phyloP scores from a whole-genome alignment of 1,140 invertebrate genomes.

The Tetragonula clypearis region DNA sequence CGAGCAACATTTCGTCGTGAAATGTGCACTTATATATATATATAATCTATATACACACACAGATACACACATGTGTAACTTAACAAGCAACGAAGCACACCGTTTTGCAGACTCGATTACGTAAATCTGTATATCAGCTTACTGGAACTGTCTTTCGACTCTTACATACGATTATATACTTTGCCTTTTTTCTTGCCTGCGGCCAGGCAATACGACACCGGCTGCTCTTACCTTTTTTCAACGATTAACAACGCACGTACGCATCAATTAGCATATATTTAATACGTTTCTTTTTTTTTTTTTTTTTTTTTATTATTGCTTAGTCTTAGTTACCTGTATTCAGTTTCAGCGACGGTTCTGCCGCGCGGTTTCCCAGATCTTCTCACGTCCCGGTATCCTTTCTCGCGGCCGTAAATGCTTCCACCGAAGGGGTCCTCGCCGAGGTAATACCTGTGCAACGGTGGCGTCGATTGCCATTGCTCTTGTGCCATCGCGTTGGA shows the following conservation, averaged over 20 bases:
- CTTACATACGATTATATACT: background rate
- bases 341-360: conserved; percentile 63
- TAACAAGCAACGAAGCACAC: conserved; percentile 46
- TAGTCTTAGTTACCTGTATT: conserved; percentile 74
- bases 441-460: conserved; percentile 89
- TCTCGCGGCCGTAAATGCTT: conserved; percentile 90
- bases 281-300: background rate
- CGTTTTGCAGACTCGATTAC: conserved; percentile 13
- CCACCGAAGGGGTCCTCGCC: conserved; percentile 92
- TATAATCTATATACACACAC: background rate
- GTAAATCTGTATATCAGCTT: conserved; percentile 37
- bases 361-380: conserved; percentile 77
- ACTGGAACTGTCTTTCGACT: conserved; percentile 23
- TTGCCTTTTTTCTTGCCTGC: conserved; percentile 1
- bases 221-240: background rate
- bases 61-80: conserved; percentile 7
- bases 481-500: conserved; percentile 40
- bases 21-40: background rate
- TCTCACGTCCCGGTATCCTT: conserved; percentile 87
- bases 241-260: conserved; percentile 8
- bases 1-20: conserved; percentile 33
- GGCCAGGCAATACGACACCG: conserved; percentile 27
- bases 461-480: conserved; percentile 76
- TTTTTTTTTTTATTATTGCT: background rate
- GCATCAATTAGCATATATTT: background rate